Evolutionary conservation across 2,113 vertebrate genomes (phyloP).

Genomic region (Poecile atricapillus): DNA sequence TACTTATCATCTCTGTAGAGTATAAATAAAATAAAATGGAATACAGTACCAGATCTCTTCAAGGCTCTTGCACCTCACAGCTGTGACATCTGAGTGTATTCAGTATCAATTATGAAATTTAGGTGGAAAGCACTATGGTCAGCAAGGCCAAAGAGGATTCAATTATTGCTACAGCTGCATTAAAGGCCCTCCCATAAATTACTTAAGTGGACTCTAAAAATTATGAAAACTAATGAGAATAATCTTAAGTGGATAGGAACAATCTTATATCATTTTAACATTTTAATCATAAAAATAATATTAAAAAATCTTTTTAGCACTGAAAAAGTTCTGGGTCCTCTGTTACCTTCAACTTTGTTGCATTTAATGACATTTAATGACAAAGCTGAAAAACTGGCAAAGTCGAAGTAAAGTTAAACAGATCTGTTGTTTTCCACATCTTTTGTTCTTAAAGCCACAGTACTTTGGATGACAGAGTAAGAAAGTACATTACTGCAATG

Average conservation of each 20-base stretch:
- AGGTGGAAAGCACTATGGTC: conserved; percentile 35
- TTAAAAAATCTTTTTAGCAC: background rate
- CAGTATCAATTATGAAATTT: conserved; percentile 13
- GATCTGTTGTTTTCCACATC: background rate
- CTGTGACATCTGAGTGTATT: background rate
- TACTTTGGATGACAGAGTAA: background rate
- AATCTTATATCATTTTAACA: conserved; percentile 46
- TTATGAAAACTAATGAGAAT: conserved; percentile 53
- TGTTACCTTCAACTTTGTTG: background rate
- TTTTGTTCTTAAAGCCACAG: background rate
- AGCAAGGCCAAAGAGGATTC: conserved; percentile 41
- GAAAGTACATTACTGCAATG: background rate
- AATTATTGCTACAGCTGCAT: conserved; percentile 14
- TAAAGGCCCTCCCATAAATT: conserved; percentile 40
- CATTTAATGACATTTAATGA: conserved; percentile 34
- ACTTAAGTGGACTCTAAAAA: conserved; percentile 25
- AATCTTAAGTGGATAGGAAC: conserved; percentile 18
- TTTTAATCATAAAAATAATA: conserved; percentile 59
- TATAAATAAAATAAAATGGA: background rate
- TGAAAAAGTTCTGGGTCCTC: background rate
- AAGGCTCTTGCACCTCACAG: background rate
- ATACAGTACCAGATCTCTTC: background rate
- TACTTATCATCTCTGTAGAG: background rate
- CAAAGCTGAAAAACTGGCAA: background rate
- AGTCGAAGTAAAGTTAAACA: background rate